Conservation (phyloP, 2,113 vertebrate genomes). For the Ascaphus truei region DNA sequence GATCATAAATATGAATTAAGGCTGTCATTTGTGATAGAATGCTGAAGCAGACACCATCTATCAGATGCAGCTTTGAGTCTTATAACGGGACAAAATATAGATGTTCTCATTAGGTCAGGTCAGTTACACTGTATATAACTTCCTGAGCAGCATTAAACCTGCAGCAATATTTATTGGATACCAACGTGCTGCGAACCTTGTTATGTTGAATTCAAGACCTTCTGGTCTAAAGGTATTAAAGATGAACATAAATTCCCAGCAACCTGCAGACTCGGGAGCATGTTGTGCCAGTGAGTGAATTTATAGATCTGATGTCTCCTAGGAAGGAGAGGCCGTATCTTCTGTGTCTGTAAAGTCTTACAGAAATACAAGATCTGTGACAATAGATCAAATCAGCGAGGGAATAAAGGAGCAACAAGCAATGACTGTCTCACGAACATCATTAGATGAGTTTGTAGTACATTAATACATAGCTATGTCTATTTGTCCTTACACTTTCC, state of each 20-base stretch:
- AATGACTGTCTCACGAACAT: not conserved
- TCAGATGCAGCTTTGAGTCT: not conserved
- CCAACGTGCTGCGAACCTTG: slow-evolving; percentile 17
- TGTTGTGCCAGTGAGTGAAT: slow-evolving; percentile 8
- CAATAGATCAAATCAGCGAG: not conserved
- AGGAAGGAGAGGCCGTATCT: not conserved
- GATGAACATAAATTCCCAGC: slow-evolving; percentile 30
- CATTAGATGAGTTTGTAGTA: not conserved
- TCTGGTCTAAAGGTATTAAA: slow-evolving; percentile 32
- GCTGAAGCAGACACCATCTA: not conserved
- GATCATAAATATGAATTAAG: slow-evolving; percentile 24
- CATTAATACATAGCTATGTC: not conserved
- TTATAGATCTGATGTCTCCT: slow-evolving; percentile 16
- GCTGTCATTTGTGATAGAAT: not conserved
- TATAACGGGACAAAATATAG: slow-evolving; percentile 22
- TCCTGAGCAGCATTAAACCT: slow-evolving; percentile 18
- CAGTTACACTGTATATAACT: slow-evolving; percentile 30
- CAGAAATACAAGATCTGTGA: not conserved
- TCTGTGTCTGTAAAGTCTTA: not conserved
- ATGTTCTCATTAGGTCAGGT: slow-evolving; percentile 29
- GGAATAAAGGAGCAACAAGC: not conserved
- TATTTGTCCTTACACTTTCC: not conserved
- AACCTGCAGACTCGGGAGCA: slow-evolving; percentile 1
- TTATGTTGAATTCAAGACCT: slow-evolving; percentile 36
- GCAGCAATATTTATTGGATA: slow-evolving; percentile 25